phyloP scores from a whole-genome alignment of 1,140 invertebrate genomes.

The Drosophila lini region DNA sequence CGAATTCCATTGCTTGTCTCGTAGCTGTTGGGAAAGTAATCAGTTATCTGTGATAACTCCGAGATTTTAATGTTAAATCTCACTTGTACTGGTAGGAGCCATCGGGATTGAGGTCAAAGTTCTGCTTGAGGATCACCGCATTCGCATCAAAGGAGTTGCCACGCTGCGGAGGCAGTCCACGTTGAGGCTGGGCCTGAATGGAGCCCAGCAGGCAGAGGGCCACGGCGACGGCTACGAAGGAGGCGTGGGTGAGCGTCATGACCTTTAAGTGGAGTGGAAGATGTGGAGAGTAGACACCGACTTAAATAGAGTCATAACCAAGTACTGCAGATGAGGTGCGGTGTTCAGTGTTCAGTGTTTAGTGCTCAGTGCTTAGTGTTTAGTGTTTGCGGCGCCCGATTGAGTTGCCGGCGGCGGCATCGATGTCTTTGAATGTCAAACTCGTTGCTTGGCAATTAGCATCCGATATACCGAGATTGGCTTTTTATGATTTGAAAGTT shows the following conservation, averaged over 20 bases:
- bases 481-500: slow-evolving; percentile 47
- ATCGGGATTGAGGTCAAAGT: slow-evolving; percentile 85
- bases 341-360: slow-evolving; percentile 14
- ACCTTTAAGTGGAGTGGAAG: slow-evolving; percentile 58
- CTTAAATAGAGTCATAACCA: slow-evolving; percentile 57
- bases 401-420: slow-evolving; percentile 35
- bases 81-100: slow-evolving; percentile 85
- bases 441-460: slow-evolving; percentile 48
- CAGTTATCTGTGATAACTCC: no score
- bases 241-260: slow-evolving; percentile 73
- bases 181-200: slow-evolving; percentile 74
- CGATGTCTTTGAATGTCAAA: slow-evolving; percentile 56
- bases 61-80: neutral
- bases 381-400: slow-evolving; percentile 14
- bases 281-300: neutral
- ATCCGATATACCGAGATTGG: slow-evolving; percentile 38
- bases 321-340: slow-evolving; percentile 35
- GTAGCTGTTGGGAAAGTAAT: slow-evolving; percentile 83
- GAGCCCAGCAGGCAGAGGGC: slow-evolving; percentile 67
- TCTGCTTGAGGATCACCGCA: slow-evolving; percentile 84
- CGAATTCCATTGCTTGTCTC: slow-evolving; percentile 88
- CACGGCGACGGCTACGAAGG: slow-evolving; percentile 54
- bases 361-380: neutral
- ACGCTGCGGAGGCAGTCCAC: slow-evolving; percentile 67
- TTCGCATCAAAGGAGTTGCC: slow-evolving; percentile 72